A percentile compares a stretch with the other conserved stretches of the same genome.
phyloP scores from a whole-genome alignment of 2,113 vertebrate species.

The Eulacestoma nigropectus region DNA sequence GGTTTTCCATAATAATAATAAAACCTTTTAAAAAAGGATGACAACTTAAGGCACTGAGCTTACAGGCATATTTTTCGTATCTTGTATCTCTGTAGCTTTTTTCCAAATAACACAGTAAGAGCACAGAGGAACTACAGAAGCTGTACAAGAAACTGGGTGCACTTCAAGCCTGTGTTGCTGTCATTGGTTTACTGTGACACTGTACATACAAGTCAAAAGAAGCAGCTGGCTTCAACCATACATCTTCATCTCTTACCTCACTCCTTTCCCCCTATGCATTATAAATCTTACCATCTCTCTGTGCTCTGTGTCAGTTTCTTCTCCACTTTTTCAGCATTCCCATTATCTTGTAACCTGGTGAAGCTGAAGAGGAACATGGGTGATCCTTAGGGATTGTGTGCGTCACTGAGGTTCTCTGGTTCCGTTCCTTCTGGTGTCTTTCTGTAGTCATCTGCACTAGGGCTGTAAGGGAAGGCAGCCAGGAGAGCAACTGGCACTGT shows the following conservation, averaged over 20 bases:
- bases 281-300: neutral
- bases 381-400: neutral
- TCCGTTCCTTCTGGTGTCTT: neutral
- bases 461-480: neutral
- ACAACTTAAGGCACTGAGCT: neutral
- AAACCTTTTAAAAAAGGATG: neutral
- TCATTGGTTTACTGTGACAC: neutral
- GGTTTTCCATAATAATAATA: neutral
- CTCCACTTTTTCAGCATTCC: neutral
- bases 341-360: neutral
- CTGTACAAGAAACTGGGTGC: neutral
- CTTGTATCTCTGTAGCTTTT: neutral
- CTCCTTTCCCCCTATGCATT: neutral
- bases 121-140: neutral
- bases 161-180: neutral
- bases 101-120: neutral
- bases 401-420: neutral
- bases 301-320: neutral
- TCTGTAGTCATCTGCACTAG: neutral
- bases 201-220: neutral
- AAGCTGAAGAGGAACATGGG: neutral
- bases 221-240: neutral
- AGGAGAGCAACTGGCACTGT: neutral
- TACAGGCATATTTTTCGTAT: neutral
- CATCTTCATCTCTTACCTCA: neutral